Base-by-base conservation (phyloP, 2,888 invertebrate species). In the Calameuta pallipes region DNA sequence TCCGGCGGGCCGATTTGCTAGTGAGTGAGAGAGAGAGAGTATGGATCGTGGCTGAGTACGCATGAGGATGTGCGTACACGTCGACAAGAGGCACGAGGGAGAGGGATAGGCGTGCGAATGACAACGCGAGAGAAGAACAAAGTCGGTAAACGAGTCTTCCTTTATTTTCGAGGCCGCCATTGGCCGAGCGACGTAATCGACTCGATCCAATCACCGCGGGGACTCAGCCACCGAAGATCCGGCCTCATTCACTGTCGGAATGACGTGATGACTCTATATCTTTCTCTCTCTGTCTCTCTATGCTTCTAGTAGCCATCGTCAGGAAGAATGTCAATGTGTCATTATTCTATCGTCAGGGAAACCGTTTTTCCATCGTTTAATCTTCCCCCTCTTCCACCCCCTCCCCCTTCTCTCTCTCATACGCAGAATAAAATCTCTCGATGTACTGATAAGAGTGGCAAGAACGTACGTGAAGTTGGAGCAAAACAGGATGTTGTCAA, bases 221-320 rank as follows among this genome's bases (percentile, higher is more conserved):
- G 86, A 85, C 86, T 86, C 89, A 87, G 85, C 80, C 83, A 90
- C 85, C 90, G 88, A 89, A 90, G 90, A 90, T 89, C 89, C 90
- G 89, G 90, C 87, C 86, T 83, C 85, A 83, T 86, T 87, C 84
- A 81, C 81, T 31, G 74, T 35, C 74, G 76, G 37, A 75, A 76
- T 56, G 79, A 74, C 69, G 36, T 34, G 37, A 70, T 75, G 76
- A 70, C 71, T 79, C 73, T 76, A 6, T 56, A 6, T 56, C 23
- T 56, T 23, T 56, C 23, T 56, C 56, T 23, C 56, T 23, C 23
- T 23, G 0, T 56, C 56, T 6, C 76, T 78, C 76, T 75, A 6
- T 35, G 69, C 56, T 9, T 23, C 56, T 9, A 56, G 56, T 56
- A 56, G 56, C 56, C 56, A 56, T 56, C 56, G 56, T 23, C 56